A percentile compares a stretch with the other conserved stretches of the same genome.
Conservation (phyloP, 2,113 vertebrate species). For the Halichoeres trimaculatus region DNA sequence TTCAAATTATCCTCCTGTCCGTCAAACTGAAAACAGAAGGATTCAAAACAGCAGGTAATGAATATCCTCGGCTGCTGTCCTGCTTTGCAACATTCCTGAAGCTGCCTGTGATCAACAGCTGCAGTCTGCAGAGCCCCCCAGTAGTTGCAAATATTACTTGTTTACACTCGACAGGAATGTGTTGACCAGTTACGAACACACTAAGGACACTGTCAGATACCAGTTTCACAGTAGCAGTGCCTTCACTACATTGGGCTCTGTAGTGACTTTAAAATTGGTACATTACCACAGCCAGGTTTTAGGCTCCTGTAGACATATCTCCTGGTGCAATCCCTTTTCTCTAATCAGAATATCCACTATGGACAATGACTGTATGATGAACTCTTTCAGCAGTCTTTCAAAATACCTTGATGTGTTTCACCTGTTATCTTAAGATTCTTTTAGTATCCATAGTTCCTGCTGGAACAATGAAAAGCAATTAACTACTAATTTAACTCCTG, state of each 20-base stretch:
- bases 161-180: slow-evolving; percentile 58
- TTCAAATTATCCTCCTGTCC: too few species aligned
- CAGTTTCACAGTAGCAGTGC: not conserved
- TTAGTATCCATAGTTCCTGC: not conserved
- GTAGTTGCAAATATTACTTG: slow-evolving; percentile 42
- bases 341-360: not conserved
- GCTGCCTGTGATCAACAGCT: slow-evolving; percentile 61
- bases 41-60: slow-evolving; percentile 8
- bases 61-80: slow-evolving; percentile 25
- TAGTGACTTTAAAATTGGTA: not conserved
- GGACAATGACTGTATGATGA: not conserved
- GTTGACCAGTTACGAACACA: slow-evolving; percentile 34
- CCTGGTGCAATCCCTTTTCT: too few species aligned
- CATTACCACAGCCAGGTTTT: not conserved
- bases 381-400: not conserved
- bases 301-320: not conserved
- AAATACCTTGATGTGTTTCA: not conserved
- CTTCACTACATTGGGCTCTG: not conserved
- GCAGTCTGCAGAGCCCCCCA: slow-evolving; percentile 28
- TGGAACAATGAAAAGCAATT: not conserved
- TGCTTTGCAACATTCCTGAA: slow-evolving; percentile 60
- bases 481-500: not conserved
- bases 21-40: not conserved
- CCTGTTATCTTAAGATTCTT: not conserved
- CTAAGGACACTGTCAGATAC: not conserved